Percentiles rank a stretch among this genome's conserved stretches.
Evolutionary conservation across 2,113 vertebrate species (phyloP).

Genomic region (Caretta caretta): DNA sequence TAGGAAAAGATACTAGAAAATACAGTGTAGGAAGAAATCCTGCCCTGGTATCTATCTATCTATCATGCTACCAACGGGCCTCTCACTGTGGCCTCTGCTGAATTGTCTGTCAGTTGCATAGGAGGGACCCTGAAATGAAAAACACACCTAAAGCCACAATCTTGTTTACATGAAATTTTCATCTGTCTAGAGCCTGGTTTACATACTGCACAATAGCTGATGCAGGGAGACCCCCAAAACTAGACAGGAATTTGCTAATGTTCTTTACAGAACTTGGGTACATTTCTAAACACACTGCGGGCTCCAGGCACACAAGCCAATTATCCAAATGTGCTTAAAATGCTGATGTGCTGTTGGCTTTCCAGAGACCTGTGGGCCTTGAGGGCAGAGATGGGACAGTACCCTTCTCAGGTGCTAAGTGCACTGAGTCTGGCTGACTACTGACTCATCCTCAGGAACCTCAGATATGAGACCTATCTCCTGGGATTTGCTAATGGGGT

Average conservation of each 20-base stretch:
- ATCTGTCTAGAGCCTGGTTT: not conserved
- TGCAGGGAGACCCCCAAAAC: too few relatives aligned
- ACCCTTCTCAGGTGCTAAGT: not conserved
- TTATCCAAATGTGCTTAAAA: not conserved
- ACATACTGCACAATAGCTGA: not conserved
- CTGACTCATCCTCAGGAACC: too few relatives aligned
- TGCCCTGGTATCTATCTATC: not conserved
- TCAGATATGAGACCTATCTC: too few relatives aligned
- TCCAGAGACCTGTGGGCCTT: not conserved
- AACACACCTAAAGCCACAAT: not conserved
- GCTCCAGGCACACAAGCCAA: not conserved
- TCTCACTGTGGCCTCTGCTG: too few relatives aligned
- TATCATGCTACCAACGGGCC: not conserved
- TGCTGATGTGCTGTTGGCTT: not conserved
- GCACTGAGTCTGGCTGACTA: too few relatives aligned
- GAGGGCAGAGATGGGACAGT: not conserved
- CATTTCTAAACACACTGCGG: not conserved
- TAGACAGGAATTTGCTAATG: not conserved
- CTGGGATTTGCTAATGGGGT: not conserved
- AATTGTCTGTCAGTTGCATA: not conserved
- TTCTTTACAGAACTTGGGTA: not conserved
- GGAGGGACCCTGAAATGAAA: not conserved
- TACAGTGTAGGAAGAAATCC: not conserved
- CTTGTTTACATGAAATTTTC: not conserved
- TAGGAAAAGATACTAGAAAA: not conserved